A percentile compares a stretch with the other conserved stretches of the same genome.
Evolutionary conservation across 2,113 vertebrate genomes (phyloP).

Genomic region (Anarhynchus alexandrinus): DNA sequence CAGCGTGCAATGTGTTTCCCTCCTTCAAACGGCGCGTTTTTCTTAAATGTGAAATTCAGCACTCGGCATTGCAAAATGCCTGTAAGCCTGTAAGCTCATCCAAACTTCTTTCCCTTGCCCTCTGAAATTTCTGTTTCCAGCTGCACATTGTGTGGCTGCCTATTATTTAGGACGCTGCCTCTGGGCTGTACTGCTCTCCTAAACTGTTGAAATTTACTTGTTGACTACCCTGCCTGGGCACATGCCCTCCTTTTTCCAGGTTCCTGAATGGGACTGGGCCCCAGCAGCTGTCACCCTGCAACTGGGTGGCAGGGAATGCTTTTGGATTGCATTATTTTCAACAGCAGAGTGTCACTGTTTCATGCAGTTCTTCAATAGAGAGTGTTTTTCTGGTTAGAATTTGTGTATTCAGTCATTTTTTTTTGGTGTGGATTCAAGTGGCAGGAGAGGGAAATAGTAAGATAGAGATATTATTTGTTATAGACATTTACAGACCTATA

Average conservation of each 20-base stretch:
- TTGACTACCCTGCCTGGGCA: not conserved
- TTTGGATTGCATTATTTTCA: not conserved
- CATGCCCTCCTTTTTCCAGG: not conserved
- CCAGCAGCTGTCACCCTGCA: not conserved
- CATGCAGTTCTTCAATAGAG: not conserved
- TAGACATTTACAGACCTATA: not conserved
- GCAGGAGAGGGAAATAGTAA: not conserved
- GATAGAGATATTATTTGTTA: not conserved
- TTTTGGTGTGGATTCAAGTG: not conserved
- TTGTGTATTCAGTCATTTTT: not conserved
- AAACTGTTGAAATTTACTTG: not conserved
- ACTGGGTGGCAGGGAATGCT: not conserved
- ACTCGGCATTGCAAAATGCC: not conserved
- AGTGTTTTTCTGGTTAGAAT: not conserved
- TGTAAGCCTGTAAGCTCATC: not conserved
- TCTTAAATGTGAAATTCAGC: not conserved
- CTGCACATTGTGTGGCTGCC: not conserved
- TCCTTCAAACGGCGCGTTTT: not conserved
- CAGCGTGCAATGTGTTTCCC: accelerated
- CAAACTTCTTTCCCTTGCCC: not conserved
- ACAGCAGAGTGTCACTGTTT: not conserved
- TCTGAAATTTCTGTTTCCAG: not conserved
- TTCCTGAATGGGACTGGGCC: not conserved
- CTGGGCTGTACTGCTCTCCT: not conserved
- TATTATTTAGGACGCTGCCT: not conserved